Evolutionary conservation across 2,888 invertebrate species (phyloP).

Genomic region (Tachina grossa): DNA sequence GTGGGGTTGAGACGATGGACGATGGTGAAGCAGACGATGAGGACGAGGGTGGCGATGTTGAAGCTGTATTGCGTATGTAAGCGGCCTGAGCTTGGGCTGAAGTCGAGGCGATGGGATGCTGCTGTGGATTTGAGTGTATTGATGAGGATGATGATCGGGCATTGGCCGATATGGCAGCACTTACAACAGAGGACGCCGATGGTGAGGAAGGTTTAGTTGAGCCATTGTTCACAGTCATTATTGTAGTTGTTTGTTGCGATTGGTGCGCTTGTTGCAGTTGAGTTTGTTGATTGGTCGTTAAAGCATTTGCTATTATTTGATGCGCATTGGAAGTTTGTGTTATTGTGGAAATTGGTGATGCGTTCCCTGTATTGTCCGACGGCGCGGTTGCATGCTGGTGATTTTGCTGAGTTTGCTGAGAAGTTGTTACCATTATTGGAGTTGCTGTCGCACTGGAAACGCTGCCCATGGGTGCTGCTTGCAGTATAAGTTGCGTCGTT

Average conservation of each 20-base stretch:
- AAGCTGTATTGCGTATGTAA: slow-evolving; percentile 63
- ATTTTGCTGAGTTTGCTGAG: slow-evolving; percentile 59
- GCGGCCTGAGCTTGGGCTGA: slow-evolving; percentile 68
- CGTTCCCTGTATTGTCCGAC: slow-evolving; percentile 55
- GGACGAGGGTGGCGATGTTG: slow-evolving; percentile 64
- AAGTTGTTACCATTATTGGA: slow-evolving; percentile 71
- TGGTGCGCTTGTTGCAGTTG: slow-evolving; percentile 71
- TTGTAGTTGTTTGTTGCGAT: slow-evolving; percentile 54
- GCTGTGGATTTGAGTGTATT: slow-evolving; percentile 53
- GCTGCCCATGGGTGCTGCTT: slow-evolving; percentile 73
- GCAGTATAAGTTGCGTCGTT: slow-evolving; percentile 78
- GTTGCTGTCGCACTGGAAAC: slow-evolving; percentile 61
- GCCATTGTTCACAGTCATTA: slow-evolving; percentile 56
- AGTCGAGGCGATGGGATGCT: slow-evolving; percentile 64
- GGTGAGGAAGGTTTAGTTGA: slow-evolving; percentile 20
- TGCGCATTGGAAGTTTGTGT: slow-evolving; percentile 56
- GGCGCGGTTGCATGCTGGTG: slow-evolving; percentile 53
- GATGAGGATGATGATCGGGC: slow-evolving; percentile 30
- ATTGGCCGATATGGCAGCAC: slow-evolving; percentile 59
- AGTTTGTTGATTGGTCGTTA: slow-evolving; percentile 69
- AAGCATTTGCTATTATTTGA: slow-evolving; percentile 62
- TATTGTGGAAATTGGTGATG: slow-evolving; percentile 55
- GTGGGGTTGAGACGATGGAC: slow-evolving; percentile 62
- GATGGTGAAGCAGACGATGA: slow-evolving; percentile 66
- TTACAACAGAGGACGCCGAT: slow-evolving; percentile 40